These are phyloP conservation scores for Tetrao urogallus DNA, from an alignment of 2,113 vertebrate species.

Conservation along the genomic window DNA sequence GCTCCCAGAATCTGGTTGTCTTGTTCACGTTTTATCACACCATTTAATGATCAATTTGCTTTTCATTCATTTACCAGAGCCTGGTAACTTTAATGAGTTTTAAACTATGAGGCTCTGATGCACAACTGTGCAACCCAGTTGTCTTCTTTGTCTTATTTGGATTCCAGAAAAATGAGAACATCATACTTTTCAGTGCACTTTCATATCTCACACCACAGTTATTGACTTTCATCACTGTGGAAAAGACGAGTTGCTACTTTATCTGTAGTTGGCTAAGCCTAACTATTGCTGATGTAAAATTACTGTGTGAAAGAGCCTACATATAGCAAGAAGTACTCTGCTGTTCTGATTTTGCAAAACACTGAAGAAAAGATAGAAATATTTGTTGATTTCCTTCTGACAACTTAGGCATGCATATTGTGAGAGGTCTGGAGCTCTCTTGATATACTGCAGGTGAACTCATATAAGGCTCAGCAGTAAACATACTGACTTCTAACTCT, in stretches of 20 bases:
- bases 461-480: not conserved
- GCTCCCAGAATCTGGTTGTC: not conserved
- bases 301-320: not conserved
- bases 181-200: not conserved
- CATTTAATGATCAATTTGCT: constrained; percentile 63
- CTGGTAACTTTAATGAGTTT: constrained; percentile 34
- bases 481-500: not conserved
- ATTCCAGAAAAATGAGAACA: not conserved
- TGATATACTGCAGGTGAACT: not conserved
- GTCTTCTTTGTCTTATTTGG: not conserved
- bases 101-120: constrained; percentile 2
- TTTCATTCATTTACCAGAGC: constrained; percentile 48
- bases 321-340: not conserved
- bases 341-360: not conserved
- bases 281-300: not conserved
- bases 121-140: not conserved
- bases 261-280: not conserved
- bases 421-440: not conserved
- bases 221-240: not conserved
- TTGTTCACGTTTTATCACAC: constrained; percentile 56
- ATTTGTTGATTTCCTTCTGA: not conserved
- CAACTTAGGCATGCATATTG: not conserved
- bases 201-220: not conserved
- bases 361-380: not conserved
- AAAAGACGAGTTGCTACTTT: not conserved